Conservation (phyloP, 2,797 vertebrate genomes). For the Neostethus bicornis region DNA sequence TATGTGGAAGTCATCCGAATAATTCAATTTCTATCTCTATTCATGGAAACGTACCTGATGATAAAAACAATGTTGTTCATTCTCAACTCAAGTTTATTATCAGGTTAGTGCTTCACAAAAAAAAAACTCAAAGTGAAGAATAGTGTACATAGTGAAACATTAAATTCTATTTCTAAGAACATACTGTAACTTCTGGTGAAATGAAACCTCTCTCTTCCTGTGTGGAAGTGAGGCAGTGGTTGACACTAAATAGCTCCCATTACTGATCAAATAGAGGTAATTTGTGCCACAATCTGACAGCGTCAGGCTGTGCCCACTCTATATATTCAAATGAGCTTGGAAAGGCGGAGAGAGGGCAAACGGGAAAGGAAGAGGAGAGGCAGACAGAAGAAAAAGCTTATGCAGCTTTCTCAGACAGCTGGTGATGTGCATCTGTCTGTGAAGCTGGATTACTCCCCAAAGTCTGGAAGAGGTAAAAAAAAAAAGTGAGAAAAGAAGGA, state of each 20-base stretch:
- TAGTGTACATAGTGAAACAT: constrained; percentile 12
- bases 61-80: background rate
- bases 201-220: constrained; percentile 35
- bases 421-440: constrained; percentile 73
- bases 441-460: constrained; percentile 68
- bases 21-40: background rate
- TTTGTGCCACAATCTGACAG: constrained; percentile 82
- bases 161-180: constrained; percentile 25
- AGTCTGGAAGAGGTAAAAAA: constrained; percentile 68
- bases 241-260: constrained; percentile 71
- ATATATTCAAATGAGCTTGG: constrained; percentile 60
- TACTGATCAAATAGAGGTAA: constrained; percentile 75
- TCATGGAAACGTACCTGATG: background rate
- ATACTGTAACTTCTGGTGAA: constrained; percentile 29
- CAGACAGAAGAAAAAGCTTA: constrained; percentile 46
- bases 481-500: constrained; percentile 10
- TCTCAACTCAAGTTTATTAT: constrained; percentile 1
- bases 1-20: background rate
- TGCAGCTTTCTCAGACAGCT: constrained; percentile 68
- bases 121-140: background rate
- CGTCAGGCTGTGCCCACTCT: constrained; percentile 57
- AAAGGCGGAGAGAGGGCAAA: constrained; percentile 48
- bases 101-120: background rate
- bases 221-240: constrained; percentile 41
- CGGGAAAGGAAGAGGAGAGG: constrained; percentile 41